phyloP scores from a whole-genome alignment of 64 coral and sea anemone species.

The Cladopsammia gracilis region DNA sequence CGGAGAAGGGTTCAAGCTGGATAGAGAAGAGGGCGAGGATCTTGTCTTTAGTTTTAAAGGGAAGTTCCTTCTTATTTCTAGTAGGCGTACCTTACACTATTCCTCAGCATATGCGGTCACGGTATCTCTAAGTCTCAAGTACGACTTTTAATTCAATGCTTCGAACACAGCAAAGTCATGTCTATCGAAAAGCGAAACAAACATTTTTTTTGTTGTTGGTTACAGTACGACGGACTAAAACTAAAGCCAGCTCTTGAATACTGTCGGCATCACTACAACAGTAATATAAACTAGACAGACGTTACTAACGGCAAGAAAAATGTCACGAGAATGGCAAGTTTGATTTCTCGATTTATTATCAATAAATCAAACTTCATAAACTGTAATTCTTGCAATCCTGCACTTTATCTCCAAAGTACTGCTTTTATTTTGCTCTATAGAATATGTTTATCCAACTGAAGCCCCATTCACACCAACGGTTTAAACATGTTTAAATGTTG shows the following conservation, averaged over 20 bases:
- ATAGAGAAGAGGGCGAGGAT: constrained; percentile 1
- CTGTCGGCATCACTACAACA: neutral
- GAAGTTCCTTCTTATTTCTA: constrained; percentile 8
- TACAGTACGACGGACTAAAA: constrained; percentile 1
- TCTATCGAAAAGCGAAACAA: neutral
- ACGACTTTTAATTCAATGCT: neutral
- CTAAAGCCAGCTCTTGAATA: neutral
- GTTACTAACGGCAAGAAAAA: too few species aligned
- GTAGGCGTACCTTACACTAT: neutral
- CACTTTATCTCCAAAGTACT: too few species aligned
- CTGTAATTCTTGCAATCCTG: too few species aligned
- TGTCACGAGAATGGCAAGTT: too few species aligned
- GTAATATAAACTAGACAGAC: too few species aligned
- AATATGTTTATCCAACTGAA: too few species aligned
- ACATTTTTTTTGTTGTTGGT: neutral
- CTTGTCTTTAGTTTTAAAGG: constrained; percentile 13
- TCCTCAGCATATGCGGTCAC: constrained; percentile 1
- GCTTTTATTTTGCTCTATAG: too few species aligned
- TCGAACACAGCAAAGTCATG: neutral
- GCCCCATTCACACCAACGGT: too few species aligned
- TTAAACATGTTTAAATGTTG: too few species aligned
- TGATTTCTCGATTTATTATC: too few species aligned
- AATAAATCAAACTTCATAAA: too few species aligned
- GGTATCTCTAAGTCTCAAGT: constrained; percentile 19
- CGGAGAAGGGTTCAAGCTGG: neutral